Percentiles rank a stretch among this genome's conserved stretches.
Evolutionary conservation across 2,113 vertebrate genomes (phyloP).

Genomic region (Syngnathoides biaculeatus): DNA sequence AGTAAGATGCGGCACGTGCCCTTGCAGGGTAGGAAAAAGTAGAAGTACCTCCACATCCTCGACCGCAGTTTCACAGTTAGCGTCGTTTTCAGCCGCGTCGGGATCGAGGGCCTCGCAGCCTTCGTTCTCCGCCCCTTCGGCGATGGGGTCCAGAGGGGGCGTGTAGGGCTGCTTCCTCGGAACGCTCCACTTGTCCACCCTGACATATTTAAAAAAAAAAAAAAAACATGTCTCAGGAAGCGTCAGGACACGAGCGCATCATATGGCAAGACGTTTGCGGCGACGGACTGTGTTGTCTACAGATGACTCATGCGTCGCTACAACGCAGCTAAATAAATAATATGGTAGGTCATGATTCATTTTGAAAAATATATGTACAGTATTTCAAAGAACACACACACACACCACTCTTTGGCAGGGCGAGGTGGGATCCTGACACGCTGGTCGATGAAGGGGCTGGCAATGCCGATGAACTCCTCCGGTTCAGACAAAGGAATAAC

Average conservation of each 20-base stretch:
- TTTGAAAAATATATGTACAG: constrained; percentile 5
- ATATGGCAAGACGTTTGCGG: constrained; percentile 4
- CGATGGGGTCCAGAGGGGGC: constrained; percentile 62
- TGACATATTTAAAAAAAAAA: constrained; percentile 15
- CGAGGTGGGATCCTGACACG: constrained; percentile 21
- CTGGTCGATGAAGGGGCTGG: constrained; percentile 64
- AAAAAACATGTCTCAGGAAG: background rate
- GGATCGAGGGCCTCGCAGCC: constrained; percentile 29
- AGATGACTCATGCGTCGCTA: constrained; percentile 19
- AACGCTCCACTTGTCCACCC: constrained; percentile 17
- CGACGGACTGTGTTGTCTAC: background rate
- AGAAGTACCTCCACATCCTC: constrained; percentile 69
- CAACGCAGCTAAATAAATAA: background rate
- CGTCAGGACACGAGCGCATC: constrained; percentile 11
- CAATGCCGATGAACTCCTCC: constrained; percentile 64
- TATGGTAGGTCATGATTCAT: constrained; percentile 2
- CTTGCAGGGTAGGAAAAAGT: background rate
- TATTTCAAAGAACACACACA: constrained; percentile 40
- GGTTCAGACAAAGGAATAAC: constrained; percentile 56
- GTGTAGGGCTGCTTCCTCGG: constrained; percentile 47
- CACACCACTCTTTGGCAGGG: constrained; percentile 30
- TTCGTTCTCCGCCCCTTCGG: constrained; percentile 74
- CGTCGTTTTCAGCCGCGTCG: constrained; percentile 23
- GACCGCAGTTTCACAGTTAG: constrained; percentile 15
- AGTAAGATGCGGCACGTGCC: background rate